Evolutionary conservation across 2,888 invertebrate species (phyloP).

Genomic region (Agrochola lychnidis): DNA sequence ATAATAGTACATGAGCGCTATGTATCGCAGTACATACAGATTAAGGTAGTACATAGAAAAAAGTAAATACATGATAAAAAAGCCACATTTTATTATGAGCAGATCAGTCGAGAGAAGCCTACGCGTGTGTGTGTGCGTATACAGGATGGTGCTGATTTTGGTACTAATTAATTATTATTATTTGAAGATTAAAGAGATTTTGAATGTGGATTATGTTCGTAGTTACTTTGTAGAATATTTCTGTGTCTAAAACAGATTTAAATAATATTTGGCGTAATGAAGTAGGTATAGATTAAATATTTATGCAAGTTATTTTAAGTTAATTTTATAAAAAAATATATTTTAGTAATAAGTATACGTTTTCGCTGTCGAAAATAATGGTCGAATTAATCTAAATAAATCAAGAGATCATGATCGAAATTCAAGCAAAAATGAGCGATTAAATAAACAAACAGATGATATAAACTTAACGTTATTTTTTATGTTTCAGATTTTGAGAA

Average conservation of each 20-base stretch:
- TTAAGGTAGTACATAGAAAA: slow-evolving; percentile 87
- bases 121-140: slow-evolving; percentile 79
- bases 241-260: background rate
- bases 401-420: background rate
- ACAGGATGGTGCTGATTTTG: slow-evolving; percentile 76
- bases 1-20: slow-evolving; percentile 65
- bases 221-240: background rate
- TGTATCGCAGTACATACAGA: slow-evolving; percentile 76
- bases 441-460: slow-evolving; percentile 7
- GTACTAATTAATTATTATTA: slow-evolving; percentile 56
- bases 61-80: slow-evolving; percentile 90
- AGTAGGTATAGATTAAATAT: background rate
- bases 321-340: background rate
- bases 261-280: background rate
- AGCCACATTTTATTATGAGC: slow-evolving; percentile 90
- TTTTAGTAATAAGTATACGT: background rate
- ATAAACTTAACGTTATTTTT: slow-evolving; percentile 27
- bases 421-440: background rate
- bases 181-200: slow-evolving; percentile 17
- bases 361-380: background rate
- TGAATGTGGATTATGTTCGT: background rate
- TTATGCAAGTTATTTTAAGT: background rate
- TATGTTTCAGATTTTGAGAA: slow-evolving; percentile 44
- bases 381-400: background rate
- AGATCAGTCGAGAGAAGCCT: slow-evolving; percentile 81